Evolutionary conservation across 2,888 invertebrate species (phyloP).

Genomic region (Chrysomela aeneicollis): DNA sequence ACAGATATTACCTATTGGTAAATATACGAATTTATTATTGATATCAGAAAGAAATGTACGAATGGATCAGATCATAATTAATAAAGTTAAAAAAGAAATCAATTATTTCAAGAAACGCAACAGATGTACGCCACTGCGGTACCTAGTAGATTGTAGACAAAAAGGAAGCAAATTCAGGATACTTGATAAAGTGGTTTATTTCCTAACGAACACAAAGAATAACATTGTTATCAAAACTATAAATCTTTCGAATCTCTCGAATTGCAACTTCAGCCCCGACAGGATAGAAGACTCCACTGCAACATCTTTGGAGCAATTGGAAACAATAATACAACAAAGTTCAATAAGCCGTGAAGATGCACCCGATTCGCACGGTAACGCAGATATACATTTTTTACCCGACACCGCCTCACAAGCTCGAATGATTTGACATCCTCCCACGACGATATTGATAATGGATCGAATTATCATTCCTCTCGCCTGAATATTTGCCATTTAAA

Average conservation of each 20-base stretch:
- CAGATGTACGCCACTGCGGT: not conserved
- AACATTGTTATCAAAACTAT: constrained; percentile 6
- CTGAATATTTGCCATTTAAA: no score
- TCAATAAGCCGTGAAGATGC: no score
- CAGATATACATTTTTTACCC: no score
- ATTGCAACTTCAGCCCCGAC: no score
- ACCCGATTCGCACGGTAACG: no score
- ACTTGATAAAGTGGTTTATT: not conserved
- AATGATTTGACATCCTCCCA: no score
- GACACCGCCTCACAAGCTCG: no score
- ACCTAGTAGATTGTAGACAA: constrained; percentile 9
- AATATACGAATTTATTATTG: not conserved
- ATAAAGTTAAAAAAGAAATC: not conserved
- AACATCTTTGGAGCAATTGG: no score
- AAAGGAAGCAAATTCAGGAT: constrained; percentile 11
- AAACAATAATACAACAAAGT: not conserved
- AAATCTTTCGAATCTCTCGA: no score
- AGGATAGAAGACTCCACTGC: no score
- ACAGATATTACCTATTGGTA: not conserved
- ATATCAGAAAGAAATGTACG: not conserved
- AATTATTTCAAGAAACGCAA: constrained; percentile 5
- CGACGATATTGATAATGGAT: no score
- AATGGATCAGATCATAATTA: not conserved
- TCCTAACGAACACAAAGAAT: not conserved
- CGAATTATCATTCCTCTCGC: no score